phyloP scores from a whole-genome alignment of 2,113 vertebrate genomes.

The Melanerpes formicivorus region DNA sequence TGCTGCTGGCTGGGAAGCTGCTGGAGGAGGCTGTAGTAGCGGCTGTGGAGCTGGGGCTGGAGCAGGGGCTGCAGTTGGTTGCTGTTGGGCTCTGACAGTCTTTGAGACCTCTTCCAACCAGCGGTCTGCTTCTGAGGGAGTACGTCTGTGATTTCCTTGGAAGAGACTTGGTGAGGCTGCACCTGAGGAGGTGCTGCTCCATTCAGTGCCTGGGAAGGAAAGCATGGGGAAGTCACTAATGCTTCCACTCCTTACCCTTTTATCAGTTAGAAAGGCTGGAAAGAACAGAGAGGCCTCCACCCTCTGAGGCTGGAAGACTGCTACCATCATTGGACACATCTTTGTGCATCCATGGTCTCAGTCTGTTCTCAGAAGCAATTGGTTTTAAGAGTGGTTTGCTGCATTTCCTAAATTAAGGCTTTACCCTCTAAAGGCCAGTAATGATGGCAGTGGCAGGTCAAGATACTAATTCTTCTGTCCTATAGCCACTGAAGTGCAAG shows the following conservation, averaged over 20 bases:
- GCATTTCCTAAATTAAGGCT: not conserved
- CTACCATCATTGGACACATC: not conserved
- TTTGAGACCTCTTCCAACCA: conserved; percentile 98
- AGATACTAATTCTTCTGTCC: not conserved
- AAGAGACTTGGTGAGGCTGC: conserved; percentile 68
- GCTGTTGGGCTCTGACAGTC: conserved; percentile 85
- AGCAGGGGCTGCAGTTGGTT: conserved; percentile 57
- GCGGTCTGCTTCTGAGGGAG: conserved; percentile 95
- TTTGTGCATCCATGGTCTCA: not conserved
- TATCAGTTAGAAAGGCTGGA: not conserved
- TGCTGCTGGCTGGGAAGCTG: conserved; percentile 71
- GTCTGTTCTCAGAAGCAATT: not conserved
- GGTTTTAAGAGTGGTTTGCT: not conserved
- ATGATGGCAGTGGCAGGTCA: not conserved
- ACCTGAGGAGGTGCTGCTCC: conserved; percentile 71
- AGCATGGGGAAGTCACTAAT: not conserved
- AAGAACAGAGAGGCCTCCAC: not conserved
- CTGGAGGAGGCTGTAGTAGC: conserved; percentile 71
- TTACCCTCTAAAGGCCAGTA: not conserved
- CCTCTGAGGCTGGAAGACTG: not conserved
- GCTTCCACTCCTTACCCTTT: not conserved
- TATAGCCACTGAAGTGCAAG: not conserved
- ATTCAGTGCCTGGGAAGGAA: conserved; percentile 74
- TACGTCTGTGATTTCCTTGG: conserved; percentile 86
- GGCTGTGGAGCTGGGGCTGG: conserved; percentile 66